Evolutionary conservation across 2,113 vertebrate species (phyloP).

Genomic region (Strigops habroptila): DNA sequence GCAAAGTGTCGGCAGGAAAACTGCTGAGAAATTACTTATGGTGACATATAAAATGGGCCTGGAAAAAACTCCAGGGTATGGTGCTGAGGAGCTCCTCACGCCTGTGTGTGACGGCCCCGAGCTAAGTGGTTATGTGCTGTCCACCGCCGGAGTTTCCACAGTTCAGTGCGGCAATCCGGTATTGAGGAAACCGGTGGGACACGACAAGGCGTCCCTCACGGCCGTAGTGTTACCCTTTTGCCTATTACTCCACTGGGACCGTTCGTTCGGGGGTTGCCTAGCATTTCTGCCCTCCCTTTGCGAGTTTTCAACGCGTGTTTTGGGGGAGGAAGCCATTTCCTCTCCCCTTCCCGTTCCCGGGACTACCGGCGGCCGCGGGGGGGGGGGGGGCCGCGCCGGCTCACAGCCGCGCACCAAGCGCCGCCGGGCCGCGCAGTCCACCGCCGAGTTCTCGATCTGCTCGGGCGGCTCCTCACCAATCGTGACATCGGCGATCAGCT

Average conservation of each 20-base stretch:
- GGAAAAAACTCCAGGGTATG: neutral
- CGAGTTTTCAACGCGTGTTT: neutral
- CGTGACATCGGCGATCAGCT: neutral
- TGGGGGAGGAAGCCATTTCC: accelerated
- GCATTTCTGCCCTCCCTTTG: neutral
- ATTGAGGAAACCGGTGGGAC: neutral
- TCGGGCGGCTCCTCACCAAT: neutral
- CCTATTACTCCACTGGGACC: accelerated
- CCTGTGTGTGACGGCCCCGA: accelerated
- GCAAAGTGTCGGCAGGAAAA: neutral
- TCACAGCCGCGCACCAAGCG: neutral
- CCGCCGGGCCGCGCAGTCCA: neutral
- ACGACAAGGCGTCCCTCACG: neutral
- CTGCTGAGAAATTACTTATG: no score
- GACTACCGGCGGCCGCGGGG: accelerated
- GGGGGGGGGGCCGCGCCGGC: accelerated
- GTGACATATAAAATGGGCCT: no score
- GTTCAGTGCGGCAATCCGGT: accelerated
- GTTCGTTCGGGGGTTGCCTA: no score
- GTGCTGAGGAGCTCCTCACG: neutral
- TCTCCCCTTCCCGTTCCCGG: accelerated
- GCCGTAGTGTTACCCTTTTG: neutral
- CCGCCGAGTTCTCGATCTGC: neutral
- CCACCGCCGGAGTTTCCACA: accelerated
- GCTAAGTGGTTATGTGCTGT: accelerated